Evolutionary conservation across 2,888 invertebrate genomes (phyloP).

Genomic region (Ormyrus thymus): DNA sequence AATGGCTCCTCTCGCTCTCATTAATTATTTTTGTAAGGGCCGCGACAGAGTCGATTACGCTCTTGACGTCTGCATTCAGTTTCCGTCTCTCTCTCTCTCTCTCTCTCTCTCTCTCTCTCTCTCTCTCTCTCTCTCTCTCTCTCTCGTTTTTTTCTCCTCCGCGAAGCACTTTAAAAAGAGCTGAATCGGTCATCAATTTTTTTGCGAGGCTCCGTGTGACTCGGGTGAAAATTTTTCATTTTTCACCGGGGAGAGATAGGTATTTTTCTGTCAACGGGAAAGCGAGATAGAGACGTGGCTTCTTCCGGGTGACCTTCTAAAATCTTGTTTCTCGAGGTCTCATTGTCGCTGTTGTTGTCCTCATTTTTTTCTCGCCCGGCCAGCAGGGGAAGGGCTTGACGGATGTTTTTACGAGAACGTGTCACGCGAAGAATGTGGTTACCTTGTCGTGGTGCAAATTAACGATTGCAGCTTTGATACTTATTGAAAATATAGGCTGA

Average conservation of each 20-base stretch:
- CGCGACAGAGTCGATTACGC: conserved; percentile 46
- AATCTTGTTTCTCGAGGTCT: not conserved
- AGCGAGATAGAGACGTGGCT: conserved; percentile 16
- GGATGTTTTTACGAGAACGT: conserved; percentile 6
- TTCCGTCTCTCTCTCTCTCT: not conserved
- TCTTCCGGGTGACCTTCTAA: conserved; percentile 22
- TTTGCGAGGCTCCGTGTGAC: conserved; percentile 11
- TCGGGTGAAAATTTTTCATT: conserved; percentile 41
- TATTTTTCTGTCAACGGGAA: conserved; percentile 3
- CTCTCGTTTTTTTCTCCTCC: too few species aligned
- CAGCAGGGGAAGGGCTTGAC: not conserved
- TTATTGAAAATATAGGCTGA: too few species aligned
- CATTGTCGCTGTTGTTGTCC: not conserved
- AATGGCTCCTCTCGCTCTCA: conserved; percentile 43
- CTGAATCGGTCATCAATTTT: conserved; percentile 43
- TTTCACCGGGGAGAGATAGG: conserved; percentile 2
- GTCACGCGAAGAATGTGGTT: not conserved
- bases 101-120: too few species aligned
- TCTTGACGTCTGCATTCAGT: conserved; percentile 48
- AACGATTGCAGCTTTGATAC: not conserved
- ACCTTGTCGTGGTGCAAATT: not conserved
- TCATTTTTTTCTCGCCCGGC: not conserved
- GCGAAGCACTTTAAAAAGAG: conserved; percentile 28
- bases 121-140: too few species aligned
- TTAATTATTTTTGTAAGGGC: conserved; percentile 55